Percentiles rank a stretch among this genome's conserved stretches.
Conservation (phyloP, 2,113 vertebrate species). For the Datnioides undecimradiatus region DNA sequence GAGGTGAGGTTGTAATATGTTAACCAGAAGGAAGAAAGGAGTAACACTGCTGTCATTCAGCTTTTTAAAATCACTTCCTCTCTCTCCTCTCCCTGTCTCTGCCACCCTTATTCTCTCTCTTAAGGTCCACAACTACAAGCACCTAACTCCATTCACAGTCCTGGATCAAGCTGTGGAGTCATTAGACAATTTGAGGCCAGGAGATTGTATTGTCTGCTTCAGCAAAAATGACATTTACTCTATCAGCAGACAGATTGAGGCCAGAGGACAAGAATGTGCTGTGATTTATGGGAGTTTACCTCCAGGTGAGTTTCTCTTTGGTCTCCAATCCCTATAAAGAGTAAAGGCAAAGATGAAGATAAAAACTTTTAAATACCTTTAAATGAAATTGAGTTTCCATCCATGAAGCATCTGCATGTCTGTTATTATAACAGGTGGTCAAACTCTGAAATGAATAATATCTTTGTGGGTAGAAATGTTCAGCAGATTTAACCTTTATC, state of each 20-base stretch:
- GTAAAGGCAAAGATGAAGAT: neutral
- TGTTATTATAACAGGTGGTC: neutral
- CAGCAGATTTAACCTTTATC: neutral
- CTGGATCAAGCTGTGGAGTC: slow-evolving; percentile 90
- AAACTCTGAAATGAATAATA: neutral
- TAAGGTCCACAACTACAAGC: slow-evolving; percentile 91
- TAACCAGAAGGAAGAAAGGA: neutral
- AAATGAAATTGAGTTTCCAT: neutral
- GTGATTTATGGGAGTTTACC: slow-evolving; percentile 98
- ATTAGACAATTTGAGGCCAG: slow-evolving; percentile 91
- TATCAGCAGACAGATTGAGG: slow-evolving; percentile 96
- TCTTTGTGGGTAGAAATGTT: neutral
- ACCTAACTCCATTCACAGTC: slow-evolving; percentile 92
- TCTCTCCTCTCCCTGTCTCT: neutral
- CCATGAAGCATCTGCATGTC: no score
- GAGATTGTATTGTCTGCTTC: slow-evolving; percentile 98
- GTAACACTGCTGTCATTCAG: neutral
- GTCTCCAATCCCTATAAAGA: no score
- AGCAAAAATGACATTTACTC: slow-evolving; percentile 99
- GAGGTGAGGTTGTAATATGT: slow-evolving; percentile 85
- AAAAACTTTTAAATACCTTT: no score
- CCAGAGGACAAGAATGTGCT: slow-evolving; percentile 92
- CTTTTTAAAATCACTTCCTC: neutral
- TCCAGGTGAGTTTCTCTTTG: slow-evolving; percentile 88
- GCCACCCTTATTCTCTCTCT: neutral